Evolutionary conservation across 1,140 invertebrate species (phyloP), one percentile per base, ranked within the genome.

Genomic region (Diabrotica virgifera): DNA sequence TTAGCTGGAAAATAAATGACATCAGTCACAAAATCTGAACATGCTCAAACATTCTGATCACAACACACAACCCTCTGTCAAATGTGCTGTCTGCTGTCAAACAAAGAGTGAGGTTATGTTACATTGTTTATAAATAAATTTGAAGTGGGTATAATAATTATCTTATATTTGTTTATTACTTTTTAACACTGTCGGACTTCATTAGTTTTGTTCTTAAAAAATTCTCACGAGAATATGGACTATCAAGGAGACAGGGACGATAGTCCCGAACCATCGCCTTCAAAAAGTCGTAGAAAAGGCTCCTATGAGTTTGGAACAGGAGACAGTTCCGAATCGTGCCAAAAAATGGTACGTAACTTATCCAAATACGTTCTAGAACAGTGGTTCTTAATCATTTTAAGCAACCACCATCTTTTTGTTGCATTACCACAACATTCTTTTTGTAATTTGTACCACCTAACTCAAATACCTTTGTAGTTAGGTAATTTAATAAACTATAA

Each of bases 251-350:
- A 24, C 24, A n/a, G 36, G 9, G 52, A 62, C 13, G 60, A 54
- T n/a, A 54, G 52, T 62, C 7, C 51, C n/a, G 52, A 62, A 36
- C 36, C 60, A 13, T 53, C 52, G 8, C 36, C 60, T 36, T 59
- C 58, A 13, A 62, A 62, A 53, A 62, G 9, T 53, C 36, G 51
- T 8, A 38, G 52, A 54, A 62, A 40, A 6, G 59, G 4, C 13
- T 52, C 14, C 9, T 24, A 55, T 11, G 53, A 54, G 24, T 24
- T 24, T 24, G 52, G 6, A 7, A 36, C 24, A 57, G 58, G 35
- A 53, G 12, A 14, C 52, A 36, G 8, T 13, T 46, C 52, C 14
- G 59, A 68, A 24, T 68, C 66, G 7, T 68, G 66, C 50, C 66
- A 68, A 61, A 68, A 61, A 5, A 64, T 62, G 62, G 66, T 68